A percentile compares a stretch with the other conserved stretches of the same genome.
phyloP scores from a whole-genome alignment of 1,140 invertebrate genomes.

The Philotrypesis tridentata region DNA sequence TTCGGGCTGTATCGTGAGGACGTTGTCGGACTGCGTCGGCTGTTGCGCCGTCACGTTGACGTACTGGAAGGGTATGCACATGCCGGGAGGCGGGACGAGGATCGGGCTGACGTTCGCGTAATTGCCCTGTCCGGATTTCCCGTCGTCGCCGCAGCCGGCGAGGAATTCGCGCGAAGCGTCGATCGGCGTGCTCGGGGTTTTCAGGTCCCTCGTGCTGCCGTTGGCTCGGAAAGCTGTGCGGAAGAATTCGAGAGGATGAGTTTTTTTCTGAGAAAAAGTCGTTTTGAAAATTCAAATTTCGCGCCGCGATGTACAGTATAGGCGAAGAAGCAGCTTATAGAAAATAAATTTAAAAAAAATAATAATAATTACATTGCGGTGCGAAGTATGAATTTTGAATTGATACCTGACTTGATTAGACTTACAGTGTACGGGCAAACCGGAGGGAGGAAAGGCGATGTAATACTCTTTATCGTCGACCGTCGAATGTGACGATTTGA shows the following conservation, averaged over 20 bases:
- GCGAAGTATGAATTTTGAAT: no score
- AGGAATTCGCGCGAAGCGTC: background rate
- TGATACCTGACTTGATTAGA: no score
- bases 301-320: no score
- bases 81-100: conserved; percentile 59
- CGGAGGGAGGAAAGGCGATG: conserved; percentile 74
- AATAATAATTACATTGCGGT: no score
- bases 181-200: conserved; percentile 21
- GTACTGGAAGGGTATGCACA: conserved; percentile 65
- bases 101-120: conserved; percentile 58
- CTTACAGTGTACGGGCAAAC: conserved; percentile 71
- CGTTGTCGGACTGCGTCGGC: background rate
- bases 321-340: no score
- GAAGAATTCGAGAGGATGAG: no score
- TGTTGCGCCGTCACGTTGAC: conserved; percentile 53
- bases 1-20: conserved; percentile 32
- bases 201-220: conserved; percentile 43
- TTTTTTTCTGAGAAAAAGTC: background rate
- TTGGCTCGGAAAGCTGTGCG: conserved; percentile 54
- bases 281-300: no score
- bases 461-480: conserved; percentile 68
- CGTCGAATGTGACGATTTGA: conserved; percentile 52
- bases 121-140: conserved; percentile 38
- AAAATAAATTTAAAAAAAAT: no score
- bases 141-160: background rate